A percentile compares a stretch with the other conserved stretches of the same genome.
These are phyloP conservation scores for Scrobipalpa atriplicella DNA, from an alignment of 2,888 invertebrate genomes.

Conservation along the genomic window DNA sequence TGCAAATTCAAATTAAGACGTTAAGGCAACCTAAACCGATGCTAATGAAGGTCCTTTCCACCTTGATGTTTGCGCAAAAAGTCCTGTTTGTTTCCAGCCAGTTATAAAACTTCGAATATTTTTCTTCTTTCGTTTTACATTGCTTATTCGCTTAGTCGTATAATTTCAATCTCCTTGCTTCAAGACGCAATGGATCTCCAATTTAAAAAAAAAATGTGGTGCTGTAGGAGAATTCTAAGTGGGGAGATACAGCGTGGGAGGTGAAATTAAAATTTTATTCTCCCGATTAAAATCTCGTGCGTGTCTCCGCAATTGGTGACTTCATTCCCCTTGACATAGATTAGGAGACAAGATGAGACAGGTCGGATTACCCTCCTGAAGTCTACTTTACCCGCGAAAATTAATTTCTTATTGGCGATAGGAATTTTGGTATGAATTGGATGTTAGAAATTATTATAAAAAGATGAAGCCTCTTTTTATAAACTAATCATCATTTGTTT, in stretches of 20 bases:
- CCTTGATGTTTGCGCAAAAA: slow-evolving; percentile 64
- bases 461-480: too few relatives aligned
- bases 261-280: slow-evolving; percentile 48
- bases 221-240: background rate
- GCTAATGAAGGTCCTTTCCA: slow-evolving; percentile 62
- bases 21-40: slow-evolving; percentile 64
- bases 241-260: slow-evolving; percentile 44
- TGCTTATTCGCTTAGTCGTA: background rate
- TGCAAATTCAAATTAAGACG: slow-evolving; percentile 71
- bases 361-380: background rate
- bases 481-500: too few relatives aligned
- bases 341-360: background rate
- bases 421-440: too few relatives aligned
- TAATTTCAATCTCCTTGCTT: too few relatives aligned
- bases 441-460: too few relatives aligned
- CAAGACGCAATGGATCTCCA: background rate
- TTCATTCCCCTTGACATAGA: slow-evolving; percentile 24
- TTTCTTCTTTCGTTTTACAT: background rate
- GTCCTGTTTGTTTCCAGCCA: slow-evolving; percentile 23
- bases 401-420: background rate
- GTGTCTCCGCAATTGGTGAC: slow-evolving; percentile 17
- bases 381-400: background rate
- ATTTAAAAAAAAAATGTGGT: background rate
- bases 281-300: slow-evolving; percentile 37
- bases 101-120: too few relatives aligned